Percentiles rank a stretch among this genome's conserved stretches.
Evolutionary conservation across 2,888 invertebrate species (phyloP).

Genomic region (Ditylenchus weischeri): DNA sequence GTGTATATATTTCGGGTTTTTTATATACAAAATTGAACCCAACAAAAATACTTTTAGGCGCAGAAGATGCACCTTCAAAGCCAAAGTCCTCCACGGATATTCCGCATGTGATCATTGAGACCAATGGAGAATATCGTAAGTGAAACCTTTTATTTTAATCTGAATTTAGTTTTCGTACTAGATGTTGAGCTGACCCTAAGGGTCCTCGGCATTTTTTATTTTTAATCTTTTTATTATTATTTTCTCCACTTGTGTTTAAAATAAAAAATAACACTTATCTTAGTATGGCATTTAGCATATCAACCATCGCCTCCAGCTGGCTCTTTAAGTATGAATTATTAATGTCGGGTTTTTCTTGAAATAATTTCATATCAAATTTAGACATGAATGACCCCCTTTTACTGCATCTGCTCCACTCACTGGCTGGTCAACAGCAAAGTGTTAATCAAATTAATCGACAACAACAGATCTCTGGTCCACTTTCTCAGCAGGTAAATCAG

Average conservation of each 20-base stretch:
- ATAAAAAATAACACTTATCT: neutral
- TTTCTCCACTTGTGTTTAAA: no score
- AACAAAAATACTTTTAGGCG: no score
- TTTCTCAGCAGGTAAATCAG: neutral
- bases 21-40: no score
- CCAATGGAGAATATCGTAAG: neutral
- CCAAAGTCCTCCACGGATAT: neutral
- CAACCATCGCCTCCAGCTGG: neutral
- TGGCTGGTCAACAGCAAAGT: constrained; percentile 8
- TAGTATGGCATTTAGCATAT: neutral
- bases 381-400: constrained; percentile 7
- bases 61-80: no score
- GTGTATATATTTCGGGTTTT: no score
- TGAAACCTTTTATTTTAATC: no score
- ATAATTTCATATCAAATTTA: neutral
- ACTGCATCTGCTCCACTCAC: constrained; percentile 2
- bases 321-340: no score
- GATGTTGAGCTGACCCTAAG: no score
- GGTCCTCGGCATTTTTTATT: neutral
- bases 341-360: no score
- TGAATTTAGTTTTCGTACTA: no score
- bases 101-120: constrained; percentile 2
- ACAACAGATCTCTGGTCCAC: neutral
- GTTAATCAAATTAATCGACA: neutral
- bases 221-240: neutral